Evolutionary conservation across 1,140 invertebrate genomes (phyloP).

Genomic region (Drosophila guanche): DNA sequence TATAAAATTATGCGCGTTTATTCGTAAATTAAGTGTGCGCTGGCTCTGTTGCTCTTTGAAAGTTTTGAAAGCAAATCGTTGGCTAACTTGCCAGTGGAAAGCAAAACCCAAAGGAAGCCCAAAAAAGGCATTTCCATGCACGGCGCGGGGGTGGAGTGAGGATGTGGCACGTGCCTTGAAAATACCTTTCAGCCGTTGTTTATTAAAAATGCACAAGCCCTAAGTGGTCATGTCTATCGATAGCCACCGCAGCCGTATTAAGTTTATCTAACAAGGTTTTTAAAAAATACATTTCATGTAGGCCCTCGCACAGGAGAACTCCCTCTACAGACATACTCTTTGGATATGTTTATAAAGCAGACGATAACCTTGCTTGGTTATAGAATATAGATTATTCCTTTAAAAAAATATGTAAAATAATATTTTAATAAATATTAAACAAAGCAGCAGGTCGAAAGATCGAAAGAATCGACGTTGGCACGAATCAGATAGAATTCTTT

Average conservation of each 20-base stretch:
- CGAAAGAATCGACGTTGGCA: too few species aligned
- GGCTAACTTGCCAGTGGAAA: constrained; percentile 41
- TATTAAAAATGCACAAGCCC: constrained; percentile 72
- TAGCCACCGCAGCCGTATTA: constrained; percentile 41
- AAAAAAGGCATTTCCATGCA: constrained; percentile 9
- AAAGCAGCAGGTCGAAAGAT: too few species aligned
- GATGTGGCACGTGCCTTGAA: constrained; percentile 22
- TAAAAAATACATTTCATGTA: constrained; percentile 27
- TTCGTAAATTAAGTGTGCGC: constrained; percentile 78
- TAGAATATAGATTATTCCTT: too few species aligned
- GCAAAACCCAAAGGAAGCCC: constrained; percentile 8
- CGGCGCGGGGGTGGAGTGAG: constrained; percentile 1
- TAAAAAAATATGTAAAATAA: too few species aligned
- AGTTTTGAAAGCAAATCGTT: constrained; percentile 56
- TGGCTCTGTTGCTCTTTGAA: constrained; percentile 72
- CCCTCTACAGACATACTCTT: too few species aligned
- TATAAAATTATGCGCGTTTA: constrained; percentile 82
- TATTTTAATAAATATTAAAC: too few species aligned
- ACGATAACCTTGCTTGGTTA: neutral
- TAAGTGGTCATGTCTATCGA: constrained; percentile 72
- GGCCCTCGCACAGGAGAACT: neutral
- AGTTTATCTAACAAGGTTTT: constrained; percentile 37
- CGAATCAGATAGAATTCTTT: too few species aligned
- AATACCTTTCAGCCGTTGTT: constrained; percentile 38
- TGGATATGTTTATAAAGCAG: constrained; percentile 7